Base-by-base conservation (phyloP, 2,888 invertebrate species). In the Zaprionus lineosus region DNA sequence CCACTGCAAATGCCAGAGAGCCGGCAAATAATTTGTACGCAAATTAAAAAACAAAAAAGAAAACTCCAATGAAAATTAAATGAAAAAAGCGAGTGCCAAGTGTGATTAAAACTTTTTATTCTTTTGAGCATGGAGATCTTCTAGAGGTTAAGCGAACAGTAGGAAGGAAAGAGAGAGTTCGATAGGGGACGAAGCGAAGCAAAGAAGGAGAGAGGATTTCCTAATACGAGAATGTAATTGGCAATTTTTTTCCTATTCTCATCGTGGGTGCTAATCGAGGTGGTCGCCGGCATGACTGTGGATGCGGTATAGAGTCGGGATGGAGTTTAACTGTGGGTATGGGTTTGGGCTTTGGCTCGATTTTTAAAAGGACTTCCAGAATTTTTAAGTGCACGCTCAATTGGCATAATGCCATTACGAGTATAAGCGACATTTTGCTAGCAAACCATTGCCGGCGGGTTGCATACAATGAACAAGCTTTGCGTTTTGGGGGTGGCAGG, bases 41-140 rank as follows among this genome's bases (percentile, higher is more conserved):
- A 79, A 79, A 84, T 84, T 79, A 84, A 84, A n/a, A 78, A 78
- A 58, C 56, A 63, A 71, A 58, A 58, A 51, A 28, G n/a, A 29
- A 53, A 58, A 39, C 55, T 57, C 46, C 47, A 73, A 62, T 52
- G 69, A 60, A 68, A 82, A 82, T 82, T 67, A 67, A 81, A 85
- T 67, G 79, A 67, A 69, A 64, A 64, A 60, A 74, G 74, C 76
- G 76, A 63, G 69, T 63, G 69, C 72, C 72, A 68, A 78, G 79
- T 81, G 83, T 83, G 79, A 81, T 85, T 81, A 81, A 85, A 81
- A 81, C 81, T 85, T 85, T 84, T 77, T 37, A 26, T 48, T 28
- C 19, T 28, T 29, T 29, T 3, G 11, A 14, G 34, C 37, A 40
- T 16, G 31, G 16, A 16, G 24, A 41, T 7, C 18, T 2, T 3